phyloP scores from a whole-genome alignment of 2,797 vertebrate genomes.

The Silurus aristotelis region DNA sequence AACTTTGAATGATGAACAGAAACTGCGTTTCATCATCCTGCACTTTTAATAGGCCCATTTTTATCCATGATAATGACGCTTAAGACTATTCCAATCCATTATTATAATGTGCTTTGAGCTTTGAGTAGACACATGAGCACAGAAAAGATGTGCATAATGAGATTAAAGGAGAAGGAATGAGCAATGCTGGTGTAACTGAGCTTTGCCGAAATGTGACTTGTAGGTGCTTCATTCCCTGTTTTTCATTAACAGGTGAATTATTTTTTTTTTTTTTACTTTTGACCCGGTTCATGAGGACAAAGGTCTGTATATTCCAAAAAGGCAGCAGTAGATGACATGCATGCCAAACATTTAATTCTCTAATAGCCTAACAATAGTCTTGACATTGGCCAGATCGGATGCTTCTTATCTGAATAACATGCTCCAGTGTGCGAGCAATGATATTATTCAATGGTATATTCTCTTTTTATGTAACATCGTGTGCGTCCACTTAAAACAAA shows the following conservation, averaged over 20 bases:
- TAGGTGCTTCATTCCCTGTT: conserved; percentile 32
- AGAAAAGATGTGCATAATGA: neutral
- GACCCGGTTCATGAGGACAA: neutral
- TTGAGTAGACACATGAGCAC: neutral
- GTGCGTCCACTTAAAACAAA: neutral
- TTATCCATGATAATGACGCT: conserved; percentile 10
- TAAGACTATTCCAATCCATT: conserved; percentile 14
- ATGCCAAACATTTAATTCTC: neutral
- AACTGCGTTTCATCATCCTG: conserved; percentile 18
- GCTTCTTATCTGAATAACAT: neutral
- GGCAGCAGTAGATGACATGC: neutral
- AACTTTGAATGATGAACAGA: conserved; percentile 32
- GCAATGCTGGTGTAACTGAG: conserved; percentile 12
- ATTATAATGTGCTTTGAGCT: conserved; percentile 11
- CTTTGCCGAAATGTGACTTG: conserved; percentile 50
- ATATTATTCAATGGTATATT: neutral
- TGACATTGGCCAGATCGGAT: neutral
- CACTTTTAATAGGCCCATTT: conserved; percentile 22
- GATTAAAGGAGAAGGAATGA: neutral
- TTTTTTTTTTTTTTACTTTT: neutral
- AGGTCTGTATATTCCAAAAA: neutral
- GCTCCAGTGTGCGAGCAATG: neutral
- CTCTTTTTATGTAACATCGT: neutral
- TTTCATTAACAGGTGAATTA: conserved; percentile 38
- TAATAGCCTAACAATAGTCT: neutral